phyloP scores from a whole-genome alignment of 2,113 vertebrate species.

The Geococcyx californianus region DNA sequence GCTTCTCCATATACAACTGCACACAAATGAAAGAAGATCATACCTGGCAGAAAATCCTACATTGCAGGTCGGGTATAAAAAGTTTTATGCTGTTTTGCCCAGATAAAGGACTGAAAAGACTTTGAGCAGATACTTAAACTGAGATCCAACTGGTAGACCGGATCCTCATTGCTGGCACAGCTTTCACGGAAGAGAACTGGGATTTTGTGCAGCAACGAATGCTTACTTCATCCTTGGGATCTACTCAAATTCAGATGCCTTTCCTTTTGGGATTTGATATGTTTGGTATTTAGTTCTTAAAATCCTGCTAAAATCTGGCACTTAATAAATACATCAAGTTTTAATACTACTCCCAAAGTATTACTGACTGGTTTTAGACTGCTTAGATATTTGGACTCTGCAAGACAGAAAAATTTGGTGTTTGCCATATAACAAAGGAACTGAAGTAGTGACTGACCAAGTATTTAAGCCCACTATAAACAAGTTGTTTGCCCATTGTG shows the following conservation, averaged over 20 bases:
- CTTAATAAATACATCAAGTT: not conserved
- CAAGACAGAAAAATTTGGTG: not conserved
- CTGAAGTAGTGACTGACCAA: not conserved
- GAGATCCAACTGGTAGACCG: not conserved
- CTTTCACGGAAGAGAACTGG: not conserved
- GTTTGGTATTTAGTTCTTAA: not conserved
- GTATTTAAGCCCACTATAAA: not conserved
- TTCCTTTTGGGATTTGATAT: not conserved
- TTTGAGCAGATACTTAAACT: not conserved
- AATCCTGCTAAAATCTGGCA: not conserved
- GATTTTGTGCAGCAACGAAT: not conserved
- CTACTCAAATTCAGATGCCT: not conserved
- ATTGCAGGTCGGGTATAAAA: not conserved
- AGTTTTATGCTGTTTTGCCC: not conserved
- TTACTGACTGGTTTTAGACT: not conserved
- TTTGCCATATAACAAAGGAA: not conserved
- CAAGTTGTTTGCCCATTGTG: not conserved
- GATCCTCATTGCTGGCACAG: not conserved
- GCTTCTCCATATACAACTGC: not conserved
- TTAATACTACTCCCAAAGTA: not conserved
- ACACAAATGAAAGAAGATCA: not conserved
- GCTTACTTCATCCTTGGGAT: not conserved
- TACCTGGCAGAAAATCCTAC: not conserved
- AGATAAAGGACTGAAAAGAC: not conserved
- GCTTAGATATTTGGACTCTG: not conserved